Conservation (phyloP, 2,797 vertebrate species). For the Xenopus petersii region DNA sequence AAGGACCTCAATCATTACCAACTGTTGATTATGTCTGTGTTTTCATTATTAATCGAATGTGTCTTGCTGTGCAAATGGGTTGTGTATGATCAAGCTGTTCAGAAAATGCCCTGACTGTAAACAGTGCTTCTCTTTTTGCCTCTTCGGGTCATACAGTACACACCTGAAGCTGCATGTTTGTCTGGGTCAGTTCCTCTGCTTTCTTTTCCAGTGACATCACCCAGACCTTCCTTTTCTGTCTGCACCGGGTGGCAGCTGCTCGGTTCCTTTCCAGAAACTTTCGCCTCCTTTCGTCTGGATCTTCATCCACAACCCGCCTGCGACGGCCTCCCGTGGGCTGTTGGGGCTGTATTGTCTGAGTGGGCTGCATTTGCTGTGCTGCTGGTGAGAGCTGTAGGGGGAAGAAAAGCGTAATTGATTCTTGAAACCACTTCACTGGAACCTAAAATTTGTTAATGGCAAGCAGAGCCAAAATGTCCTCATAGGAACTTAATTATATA, state of each 20-base stretch:
- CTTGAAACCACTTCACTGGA: not conserved
- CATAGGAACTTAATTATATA: too few species aligned
- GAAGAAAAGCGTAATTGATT: conserved; percentile 9
- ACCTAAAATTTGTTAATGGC: conserved; percentile 1
- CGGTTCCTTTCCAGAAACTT: conserved; percentile 98
- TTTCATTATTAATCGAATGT: conserved; percentile 16
- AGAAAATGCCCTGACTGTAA: conserved; percentile 52
- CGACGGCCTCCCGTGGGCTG: conserved; percentile 88
- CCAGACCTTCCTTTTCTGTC: conserved; percentile 99
- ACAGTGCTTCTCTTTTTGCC: conserved; percentile 62
- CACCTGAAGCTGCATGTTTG: conserved; percentile 99
- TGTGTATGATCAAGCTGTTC: conserved; percentile 33
- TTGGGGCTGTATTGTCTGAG: conserved; percentile 89
- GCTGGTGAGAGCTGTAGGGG: conserved; percentile 84
- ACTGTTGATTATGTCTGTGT: conserved; percentile 47
- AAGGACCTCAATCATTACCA: conserved; percentile 50
- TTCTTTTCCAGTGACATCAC: conserved; percentile 99
- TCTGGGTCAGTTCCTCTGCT: conserved; percentile 98
- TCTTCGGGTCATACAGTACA: conserved; percentile 52
- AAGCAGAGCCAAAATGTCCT: not conserved
- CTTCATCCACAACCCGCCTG: conserved; percentile 91
- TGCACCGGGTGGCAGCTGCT: conserved; percentile 93
- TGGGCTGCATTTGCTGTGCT: conserved; percentile 95
- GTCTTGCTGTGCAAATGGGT: conserved; percentile 35
- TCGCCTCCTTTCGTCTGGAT: conserved; percentile 92